Evolutionary conservation across 2,888 invertebrate species (phyloP), one percentile per base, ranked within the genome.

Genomic region (Hypercompe scribonia): DNA sequence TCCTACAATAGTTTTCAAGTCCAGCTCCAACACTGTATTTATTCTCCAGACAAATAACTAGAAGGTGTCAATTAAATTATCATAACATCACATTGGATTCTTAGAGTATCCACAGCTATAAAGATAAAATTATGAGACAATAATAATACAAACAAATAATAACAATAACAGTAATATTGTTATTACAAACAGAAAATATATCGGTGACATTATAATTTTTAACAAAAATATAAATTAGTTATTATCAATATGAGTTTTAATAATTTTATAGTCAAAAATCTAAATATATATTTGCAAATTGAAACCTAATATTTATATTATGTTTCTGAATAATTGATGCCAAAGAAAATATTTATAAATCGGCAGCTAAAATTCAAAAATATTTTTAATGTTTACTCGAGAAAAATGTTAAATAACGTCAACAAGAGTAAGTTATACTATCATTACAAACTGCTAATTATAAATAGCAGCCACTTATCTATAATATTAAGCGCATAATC

Each of bases 1-100:
- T 86, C 87, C 90, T 92, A 92, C 88, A 84, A 85, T 88, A 87
- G 82, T 88, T 83, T 79, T 89, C 85, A 89, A 90, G 89, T 88
- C 82, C 92, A 92, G 92, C 87, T 92, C 83, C 92, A 92, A 91
- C 91, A 90, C 90, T 92, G 90, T 89, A 88, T 90, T 90, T 85
- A 75, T 74, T 84, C 85, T 86, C 85, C 83, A 86, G 82, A 79
- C 78, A 79, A 78, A 73, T 58, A 78, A 78, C 74, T 65, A 72
- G 72, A 74, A 80, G 64, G 75, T 76, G 74, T 70, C 63, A 74
- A 79, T 70, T 65, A 75, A 79, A 78, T 77, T 73, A 80, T 81
- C 34, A 70, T 71, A 85, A 81, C 84, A 79, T 83, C 78, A 81
- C 78, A 85, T 80, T 70, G 75, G 80, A 81, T 80, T 73, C 80